A percentile compares a stretch with the other conserved stretches of the same genome.
These are phyloP conservation scores for Gasterosteus aculeatus DNA, from an alignment of 2,113 vertebrate genomes.

Conservation along the genomic window DNA sequence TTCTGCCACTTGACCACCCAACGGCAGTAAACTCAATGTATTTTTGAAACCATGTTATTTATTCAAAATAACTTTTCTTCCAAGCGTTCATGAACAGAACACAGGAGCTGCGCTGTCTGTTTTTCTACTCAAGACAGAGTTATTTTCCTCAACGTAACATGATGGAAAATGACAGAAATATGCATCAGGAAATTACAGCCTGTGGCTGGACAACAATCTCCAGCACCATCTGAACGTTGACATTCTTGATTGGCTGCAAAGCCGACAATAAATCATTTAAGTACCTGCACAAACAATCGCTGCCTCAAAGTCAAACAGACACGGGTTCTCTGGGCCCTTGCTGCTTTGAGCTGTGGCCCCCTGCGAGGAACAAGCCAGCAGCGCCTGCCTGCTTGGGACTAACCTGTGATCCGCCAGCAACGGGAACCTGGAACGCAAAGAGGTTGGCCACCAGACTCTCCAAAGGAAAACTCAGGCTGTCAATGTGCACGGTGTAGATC, in stretches of 20 bases:
- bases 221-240: slow-evolving; percentile 33
- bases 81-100: slow-evolving; percentile 19
- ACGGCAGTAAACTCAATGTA: not conserved
- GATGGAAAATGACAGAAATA: slow-evolving; percentile 28
- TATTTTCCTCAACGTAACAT: slow-evolving; percentile 33
- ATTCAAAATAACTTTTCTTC: slow-evolving; percentile 26
- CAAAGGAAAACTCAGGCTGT: slow-evolving; percentile 90
- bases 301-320: slow-evolving; percentile 65
- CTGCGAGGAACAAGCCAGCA: slow-evolving; percentile 65
- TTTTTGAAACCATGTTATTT: not conserved
- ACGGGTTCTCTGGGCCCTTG: slow-evolving; percentile 66
- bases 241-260: slow-evolving; percentile 38
- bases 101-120: slow-evolving; percentile 19
- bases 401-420: slow-evolving; percentile 95
- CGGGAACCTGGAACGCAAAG: slow-evolving; percentile 91
- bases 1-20: slow-evolving; percentile 14
- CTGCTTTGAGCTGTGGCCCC: slow-evolving; percentile 55
- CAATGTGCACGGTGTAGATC: slow-evolving; percentile 94
- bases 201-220: slow-evolving; percentile 44
- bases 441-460: slow-evolving; percentile 93
- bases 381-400: slow-evolving; percentile 71
- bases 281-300: slow-evolving; percentile 26
- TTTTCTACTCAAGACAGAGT: slow-evolving; percentile 16
- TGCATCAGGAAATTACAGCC: slow-evolving; percentile 37
- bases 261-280: slow-evolving; percentile 44